Percentiles rank a stretch among this genome's conserved stretches.
Evolutionary conservation across 2,797 vertebrate species (phyloP).

Genomic region (Saxicola maurus): DNA sequence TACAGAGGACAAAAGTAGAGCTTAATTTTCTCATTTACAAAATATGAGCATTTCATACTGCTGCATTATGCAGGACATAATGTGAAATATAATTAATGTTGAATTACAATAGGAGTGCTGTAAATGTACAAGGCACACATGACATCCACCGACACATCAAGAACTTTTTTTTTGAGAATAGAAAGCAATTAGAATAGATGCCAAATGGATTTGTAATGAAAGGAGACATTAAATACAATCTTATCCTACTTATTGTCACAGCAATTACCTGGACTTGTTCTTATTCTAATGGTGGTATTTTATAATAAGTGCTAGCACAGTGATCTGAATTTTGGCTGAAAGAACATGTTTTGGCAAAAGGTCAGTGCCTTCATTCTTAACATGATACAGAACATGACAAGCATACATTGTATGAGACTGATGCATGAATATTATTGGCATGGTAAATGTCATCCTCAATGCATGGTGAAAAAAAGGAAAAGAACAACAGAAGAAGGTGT

Average conservation of each 20-base stretch:
- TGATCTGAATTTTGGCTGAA: slow-evolving; percentile 8
- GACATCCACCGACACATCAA: slow-evolving; percentile 1
- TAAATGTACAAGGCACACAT: not conserved
- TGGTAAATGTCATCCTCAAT: not conserved
- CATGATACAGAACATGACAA: not conserved
- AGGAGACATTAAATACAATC: not conserved
- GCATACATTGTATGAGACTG: not conserved
- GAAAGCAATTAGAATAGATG: slow-evolving; percentile 9
- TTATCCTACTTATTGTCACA: not conserved
- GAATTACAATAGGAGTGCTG: slow-evolving; percentile 15
- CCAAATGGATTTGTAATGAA: slow-evolving; percentile 50
- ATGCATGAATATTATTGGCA: not conserved
- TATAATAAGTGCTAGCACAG: not conserved
- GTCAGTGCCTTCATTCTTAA: not conserved
- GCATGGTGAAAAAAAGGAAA: not conserved
- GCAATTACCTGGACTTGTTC: slow-evolving; percentile 25
- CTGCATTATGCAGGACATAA: not conserved
- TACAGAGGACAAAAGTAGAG: slow-evolving; percentile 1
- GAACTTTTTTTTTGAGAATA: not conserved
- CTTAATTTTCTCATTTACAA: slow-evolving; percentile 45
- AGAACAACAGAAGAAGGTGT: not conserved
- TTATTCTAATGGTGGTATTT: not conserved
- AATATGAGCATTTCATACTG: not conserved
- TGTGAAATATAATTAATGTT: slow-evolving; percentile 57
- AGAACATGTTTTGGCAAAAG: not conserved